Base-by-base conservation (phyloP, 1,140 invertebrate genomes). In the Danaus melanippus region DNA sequence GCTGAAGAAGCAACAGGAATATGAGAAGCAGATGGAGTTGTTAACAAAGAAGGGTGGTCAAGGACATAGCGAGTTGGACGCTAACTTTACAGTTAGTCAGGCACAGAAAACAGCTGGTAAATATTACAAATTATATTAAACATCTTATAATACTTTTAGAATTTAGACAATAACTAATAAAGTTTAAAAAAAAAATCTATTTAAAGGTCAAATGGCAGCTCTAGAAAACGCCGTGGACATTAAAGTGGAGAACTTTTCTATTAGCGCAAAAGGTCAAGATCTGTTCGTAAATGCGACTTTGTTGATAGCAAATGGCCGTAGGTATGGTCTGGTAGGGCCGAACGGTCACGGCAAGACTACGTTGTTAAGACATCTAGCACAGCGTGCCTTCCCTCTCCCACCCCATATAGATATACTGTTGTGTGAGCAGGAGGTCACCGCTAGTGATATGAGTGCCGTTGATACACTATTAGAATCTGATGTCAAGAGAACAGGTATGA, bases 301-400 rank as follows among this genome's bases (percentile, higher is more conserved):
- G 6, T 88, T 97, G 15, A 99, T 99, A 66, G 96, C 97, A 4
- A 92, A 95, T 73, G 96, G 97, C 0, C 90, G 98, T 58, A 91
- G 97, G 73, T 99, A 99, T 86, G 98, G 98, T 75, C 88, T 99
- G 6, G 97, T 99, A 17, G 98, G 98, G 43, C 98, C 98, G 5
- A 99, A 99, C 88, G 98, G 98, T 3, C 97, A 99, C 89, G 98
- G 98, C 10, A 99, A 99, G 90, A 99, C 98, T n/a, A 99, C 98
- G 0, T 79, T 99, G 10, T 86, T 99, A 11, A 92, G 97, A 52
- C 98, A 99, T 75, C 93, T 99, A 69, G 94, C 80, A 0, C 92
- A 93, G 51, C 88, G 96, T 72, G 93, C 93, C 6, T 94, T 99
- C 65, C 92, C 93, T 52, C 97, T 99, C 74, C 98, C 98, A 2